Percentiles rank a stretch among this genome's conserved stretches.
Conservation (phyloP, 2,113 vertebrate species). For the Eidolon helvum region DNA sequence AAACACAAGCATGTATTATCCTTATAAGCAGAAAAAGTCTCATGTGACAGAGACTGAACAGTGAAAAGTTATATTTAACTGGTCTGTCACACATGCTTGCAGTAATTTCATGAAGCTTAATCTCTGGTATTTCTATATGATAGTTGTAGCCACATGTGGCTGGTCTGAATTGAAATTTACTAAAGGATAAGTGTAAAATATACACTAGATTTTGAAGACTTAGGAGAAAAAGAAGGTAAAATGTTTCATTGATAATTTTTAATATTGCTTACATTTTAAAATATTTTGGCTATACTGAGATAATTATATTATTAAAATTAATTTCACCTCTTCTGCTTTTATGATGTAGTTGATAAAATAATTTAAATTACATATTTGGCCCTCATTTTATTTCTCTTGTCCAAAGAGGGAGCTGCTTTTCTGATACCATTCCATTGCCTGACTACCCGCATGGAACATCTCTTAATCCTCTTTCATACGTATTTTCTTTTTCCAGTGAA, state of each 20-base stretch:
- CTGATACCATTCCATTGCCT: neutral
- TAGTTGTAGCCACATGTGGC: neutral
- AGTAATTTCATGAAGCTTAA: too few relatives aligned
- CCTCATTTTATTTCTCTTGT: neutral
- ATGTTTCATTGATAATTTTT: neutral
- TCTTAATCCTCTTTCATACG: neutral
- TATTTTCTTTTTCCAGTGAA: neutral
- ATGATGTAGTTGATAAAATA: neutral
- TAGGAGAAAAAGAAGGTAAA: neutral
- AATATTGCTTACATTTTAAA: neutral
- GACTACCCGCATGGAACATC: neutral
- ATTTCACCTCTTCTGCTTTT: constrained; percentile 31
- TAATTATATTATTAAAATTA: constrained; percentile 18
- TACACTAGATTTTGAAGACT: neutral
- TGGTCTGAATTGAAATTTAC: neutral
- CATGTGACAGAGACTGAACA: neutral
- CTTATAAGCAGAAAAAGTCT: neutral
- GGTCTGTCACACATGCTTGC: too few relatives aligned
- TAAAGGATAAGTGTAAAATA: neutral
- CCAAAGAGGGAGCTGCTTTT: neutral
- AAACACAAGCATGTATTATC: neutral
- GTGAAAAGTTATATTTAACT: neutral
- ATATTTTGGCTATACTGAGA: neutral
- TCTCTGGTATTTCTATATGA: neutral
- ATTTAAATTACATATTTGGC: neutral